Evolutionary conservation across 1,140 invertebrate species (phyloP), one percentile per base, ranked within the genome.

Genomic region (Atta cephalotes): DNA sequence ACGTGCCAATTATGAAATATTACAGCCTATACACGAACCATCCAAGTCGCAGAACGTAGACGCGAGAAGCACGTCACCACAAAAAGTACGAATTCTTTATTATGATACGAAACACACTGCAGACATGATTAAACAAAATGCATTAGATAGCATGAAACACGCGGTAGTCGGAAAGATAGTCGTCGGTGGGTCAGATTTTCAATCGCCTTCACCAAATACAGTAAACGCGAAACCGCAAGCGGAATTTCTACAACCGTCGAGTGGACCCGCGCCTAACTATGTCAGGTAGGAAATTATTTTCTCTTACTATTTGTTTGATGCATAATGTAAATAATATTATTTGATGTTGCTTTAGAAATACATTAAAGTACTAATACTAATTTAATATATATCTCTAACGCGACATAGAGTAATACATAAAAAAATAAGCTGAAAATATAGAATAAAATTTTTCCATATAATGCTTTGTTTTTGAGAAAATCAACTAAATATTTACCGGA

Each of bases 231-330:
- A 95, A 85, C 92, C 93, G 10, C 95, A 95, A 72, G 95, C 95
- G 1, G 95, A 96, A 88, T 96, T 96, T 87, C 88, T 96, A 49
- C 95, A 95, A 77, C 95, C 95, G 10, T 93, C 92, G 25, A 92
- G 88, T 72, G 93, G 93, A 39, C 94, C 94, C 51, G 87, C 94
- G 35, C 90, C 93, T 2, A 96, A 95, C 89, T 96, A 95, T 78
- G 93, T 94, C 25, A 95, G 95, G 95, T 94, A 95, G 89, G 56
- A 10, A 82, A 45, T 45, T 45, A 45, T 39, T 39, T 39, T 39
- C 35, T 39, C 35, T 10, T 49, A n/a, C 12, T 58, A 56, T 45
- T 10, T 2, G 2, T 78, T 25, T 18, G 16, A 63, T 18, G 6
- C 16, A 35, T 63, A 14, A 56, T 31, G 25, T 16, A 53, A 9